Percentiles rank a stretch among this genome's conserved stretches.
Evolutionary conservation across 2,888 invertebrate genomes (phyloP).

Genomic region (Parelbella ahira): DNA sequence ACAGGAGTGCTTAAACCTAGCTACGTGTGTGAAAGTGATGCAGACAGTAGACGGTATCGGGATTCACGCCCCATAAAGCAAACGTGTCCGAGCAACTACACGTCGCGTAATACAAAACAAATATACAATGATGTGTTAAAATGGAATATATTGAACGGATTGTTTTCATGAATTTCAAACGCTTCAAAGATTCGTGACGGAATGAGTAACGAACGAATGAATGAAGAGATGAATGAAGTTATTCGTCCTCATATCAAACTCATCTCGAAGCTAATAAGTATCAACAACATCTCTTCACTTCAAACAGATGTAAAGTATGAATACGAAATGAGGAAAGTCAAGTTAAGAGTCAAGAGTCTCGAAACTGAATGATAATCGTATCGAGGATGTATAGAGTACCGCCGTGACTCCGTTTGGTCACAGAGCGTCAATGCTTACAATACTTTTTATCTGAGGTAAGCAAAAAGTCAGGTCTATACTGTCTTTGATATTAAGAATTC

Average conservation of each 20-base stretch:
- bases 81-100: conserved; percentile 40
- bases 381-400: too few relatives aligned
- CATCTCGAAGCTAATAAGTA: conserved; percentile 27
- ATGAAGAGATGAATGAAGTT: too few relatives aligned
- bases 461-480: too few relatives aligned
- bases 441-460: too few relatives aligned
- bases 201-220: too few relatives aligned
- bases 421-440: too few relatives aligned
- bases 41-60: conserved; percentile 49
- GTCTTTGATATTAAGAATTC: too few relatives aligned
- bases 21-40: conserved; percentile 34
- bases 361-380: conserved; percentile 18
- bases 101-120: conserved; percentile 42
- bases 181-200: too few relatives aligned
- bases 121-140: conserved; percentile 37
- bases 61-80: conserved; percentile 58
- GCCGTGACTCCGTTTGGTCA: too few relatives aligned
- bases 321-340: conserved; percentile 14
- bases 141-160: too few relatives aligned
- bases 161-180: neutral
- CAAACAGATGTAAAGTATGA: conserved; percentile 12
- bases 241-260: too few relatives aligned
- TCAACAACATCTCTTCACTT: conserved; percentile 21
- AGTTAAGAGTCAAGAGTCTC: too few relatives aligned
- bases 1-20: neutral